phyloP scores from a whole-genome alignment of 2,888 invertebrate species.

The Rhagonycha fulva region DNA sequence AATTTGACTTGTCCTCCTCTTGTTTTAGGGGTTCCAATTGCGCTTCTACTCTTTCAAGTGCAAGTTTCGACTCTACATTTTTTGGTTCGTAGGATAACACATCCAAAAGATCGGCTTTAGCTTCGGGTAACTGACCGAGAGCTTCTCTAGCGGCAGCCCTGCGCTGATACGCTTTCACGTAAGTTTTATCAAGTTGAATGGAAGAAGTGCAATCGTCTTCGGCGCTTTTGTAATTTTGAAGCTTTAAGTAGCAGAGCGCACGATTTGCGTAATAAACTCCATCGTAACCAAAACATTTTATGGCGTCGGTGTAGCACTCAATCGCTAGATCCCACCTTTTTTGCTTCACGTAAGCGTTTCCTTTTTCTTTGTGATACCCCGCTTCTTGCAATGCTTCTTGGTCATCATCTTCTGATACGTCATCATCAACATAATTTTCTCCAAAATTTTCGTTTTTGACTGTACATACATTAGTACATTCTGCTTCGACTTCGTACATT shows the following conservation, averaged over 20 bases:
- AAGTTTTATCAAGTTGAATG: too few relatives aligned
- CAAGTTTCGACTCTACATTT: slow-evolving; percentile 69
- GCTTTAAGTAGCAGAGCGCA: too few relatives aligned
- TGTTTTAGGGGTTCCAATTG: too few relatives aligned
- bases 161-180: too few relatives aligned
- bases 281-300: slow-evolving; percentile 77
- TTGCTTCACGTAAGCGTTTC: slow-evolving; percentile 79
- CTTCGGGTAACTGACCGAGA: slow-evolving; percentile 68
- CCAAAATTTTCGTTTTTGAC: slow-evolving; percentile 52
- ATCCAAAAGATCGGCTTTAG: slow-evolving; percentile 70
- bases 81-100: slow-evolving; percentile 78
- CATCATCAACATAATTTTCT: slow-evolving; percentile 47
- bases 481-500: slow-evolving; percentile 75
- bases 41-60: slow-evolving; percentile 63
- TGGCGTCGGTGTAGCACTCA: slow-evolving; percentile 84
- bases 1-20: too few relatives aligned
- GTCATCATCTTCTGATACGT: slow-evolving; percentile 59
- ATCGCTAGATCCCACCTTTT: slow-evolving; percentile 87
- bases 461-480: slow-evolving; percentile 67
- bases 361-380: slow-evolving; percentile 73
- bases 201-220: too few relatives aligned
- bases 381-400: slow-evolving; percentile 65
- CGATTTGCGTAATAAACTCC: slow-evolving; percentile 86
- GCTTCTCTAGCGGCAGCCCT: too few relatives aligned
- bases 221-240: too few relatives aligned